A percentile compares a stretch with the other conserved stretches of the same genome.
phyloP scores from a whole-genome alignment of 2,888 invertebrate genomes.

The Drosophila hamatofila region DNA sequence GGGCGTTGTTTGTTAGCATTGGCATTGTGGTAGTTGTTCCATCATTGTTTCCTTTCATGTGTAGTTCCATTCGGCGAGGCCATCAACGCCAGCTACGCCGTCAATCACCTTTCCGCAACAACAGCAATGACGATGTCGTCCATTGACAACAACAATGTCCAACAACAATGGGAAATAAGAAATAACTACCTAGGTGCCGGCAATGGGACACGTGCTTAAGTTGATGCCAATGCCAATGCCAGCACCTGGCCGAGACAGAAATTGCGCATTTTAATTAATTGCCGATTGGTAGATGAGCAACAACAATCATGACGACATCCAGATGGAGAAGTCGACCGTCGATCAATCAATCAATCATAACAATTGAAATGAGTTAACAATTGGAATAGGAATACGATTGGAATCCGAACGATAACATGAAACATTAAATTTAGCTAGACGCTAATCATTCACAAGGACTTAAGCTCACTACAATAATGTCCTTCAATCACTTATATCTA shows the following conservation, averaged over 20 bases:
- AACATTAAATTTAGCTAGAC: neutral
- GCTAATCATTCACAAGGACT: neutral
- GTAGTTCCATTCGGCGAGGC: slow-evolving; percentile 27
- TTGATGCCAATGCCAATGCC: slow-evolving; percentile 16
- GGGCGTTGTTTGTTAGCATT: slow-evolving; percentile 34
- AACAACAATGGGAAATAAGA: slow-evolving; percentile 8
- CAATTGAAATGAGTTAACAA: neutral
- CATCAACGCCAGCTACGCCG: slow-evolving; percentile 38
- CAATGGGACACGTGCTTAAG: slow-evolving; percentile 39
- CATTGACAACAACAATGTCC: neutral
- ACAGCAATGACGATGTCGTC: slow-evolving; percentile 12
- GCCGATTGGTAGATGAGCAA: neutral
- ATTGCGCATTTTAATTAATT: slow-evolving; percentile 15
- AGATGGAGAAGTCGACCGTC: neutral
- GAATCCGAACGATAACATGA: neutral
- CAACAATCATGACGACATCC: neutral
- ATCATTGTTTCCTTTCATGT: slow-evolving; percentile 53
- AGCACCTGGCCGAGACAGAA: slow-evolving; percentile 1
- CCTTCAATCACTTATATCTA: neutral
- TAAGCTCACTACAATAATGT: neutral
- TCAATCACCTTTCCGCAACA: slow-evolving; percentile 48
- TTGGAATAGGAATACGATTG: neutral
- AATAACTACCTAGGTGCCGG: slow-evolving; percentile 7
- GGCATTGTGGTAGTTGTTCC: slow-evolving; percentile 41
- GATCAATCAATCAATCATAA: slow-evolving; percentile 7